Evolutionary conservation across 2,888 invertebrate species (phyloP).

Genomic region (Apodemia mormo): DNA sequence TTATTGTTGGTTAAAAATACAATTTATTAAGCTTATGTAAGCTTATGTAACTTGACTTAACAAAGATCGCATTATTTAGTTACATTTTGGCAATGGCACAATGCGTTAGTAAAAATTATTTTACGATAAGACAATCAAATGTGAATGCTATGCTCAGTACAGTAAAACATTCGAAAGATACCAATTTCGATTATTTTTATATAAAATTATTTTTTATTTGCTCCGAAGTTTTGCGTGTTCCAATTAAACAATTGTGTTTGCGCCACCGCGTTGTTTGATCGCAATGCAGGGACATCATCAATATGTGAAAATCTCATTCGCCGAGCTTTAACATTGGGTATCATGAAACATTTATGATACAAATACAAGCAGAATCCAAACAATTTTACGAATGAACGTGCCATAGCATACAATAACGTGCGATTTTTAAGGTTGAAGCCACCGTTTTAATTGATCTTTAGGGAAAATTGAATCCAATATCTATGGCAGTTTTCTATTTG

Average conservation of each 20-base stretch:
- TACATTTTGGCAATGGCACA: too few species aligned
- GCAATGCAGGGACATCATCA: slow-evolving; percentile 69
- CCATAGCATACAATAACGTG: slow-evolving; percentile 47
- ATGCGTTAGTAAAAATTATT: too few species aligned
- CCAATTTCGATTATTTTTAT: neutral
- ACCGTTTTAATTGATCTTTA: slow-evolving; percentile 41
- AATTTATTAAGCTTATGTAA: slow-evolving; percentile 35
- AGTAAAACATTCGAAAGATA: neutral
- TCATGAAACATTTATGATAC: slow-evolving; percentile 64
- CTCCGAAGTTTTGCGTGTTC: slow-evolving; percentile 52
- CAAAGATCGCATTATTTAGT: too few species aligned
- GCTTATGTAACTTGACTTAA: neutral
- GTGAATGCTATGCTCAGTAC: neutral
- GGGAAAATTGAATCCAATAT: slow-evolving; percentile 28
- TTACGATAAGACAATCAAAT: neutral
- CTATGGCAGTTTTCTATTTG: slow-evolving; percentile 28
- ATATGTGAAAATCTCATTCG: slow-evolving; percentile 73
- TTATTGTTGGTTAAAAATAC: slow-evolving; percentile 59
- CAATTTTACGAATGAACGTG: slow-evolving; percentile 59
- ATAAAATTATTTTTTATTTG: slow-evolving; percentile 32
- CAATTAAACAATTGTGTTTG: slow-evolving; percentile 64
- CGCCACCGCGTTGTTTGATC: slow-evolving; percentile 60
- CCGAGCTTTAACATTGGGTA: slow-evolving; percentile 54
- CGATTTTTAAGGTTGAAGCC: slow-evolving; percentile 44
- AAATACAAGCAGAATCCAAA: slow-evolving; percentile 58